phyloP scores from a whole-genome alignment of 1,140 invertebrate species.

The Stratiolaelaps scimitus region DNA sequence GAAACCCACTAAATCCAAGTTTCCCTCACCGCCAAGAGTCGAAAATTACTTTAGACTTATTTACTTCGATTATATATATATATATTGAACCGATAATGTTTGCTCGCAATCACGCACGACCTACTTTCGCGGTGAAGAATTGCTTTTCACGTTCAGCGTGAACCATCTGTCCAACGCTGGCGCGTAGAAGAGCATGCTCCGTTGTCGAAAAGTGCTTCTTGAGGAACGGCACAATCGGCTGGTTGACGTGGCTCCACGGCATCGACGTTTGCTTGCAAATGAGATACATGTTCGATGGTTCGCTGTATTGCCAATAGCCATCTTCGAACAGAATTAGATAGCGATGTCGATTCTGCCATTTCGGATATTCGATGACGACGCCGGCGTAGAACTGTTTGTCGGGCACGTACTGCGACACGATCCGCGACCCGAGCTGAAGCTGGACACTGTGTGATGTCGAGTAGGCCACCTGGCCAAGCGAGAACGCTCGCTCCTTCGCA shows the following conservation, averaged over 20 bases:
- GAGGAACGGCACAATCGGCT: neutral
- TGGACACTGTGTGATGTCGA: neutral
- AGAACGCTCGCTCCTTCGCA: neutral
- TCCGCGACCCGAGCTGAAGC: neutral
- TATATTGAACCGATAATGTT: too few species aligned
- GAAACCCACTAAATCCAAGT: too few species aligned
- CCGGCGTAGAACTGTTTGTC: neutral
- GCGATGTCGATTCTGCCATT: conserved; percentile 14
- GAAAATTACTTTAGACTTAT: too few species aligned
- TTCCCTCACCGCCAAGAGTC: too few species aligned
- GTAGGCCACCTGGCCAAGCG: neutral
- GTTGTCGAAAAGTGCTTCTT: conserved; percentile 3
- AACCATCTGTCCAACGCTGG: neutral
- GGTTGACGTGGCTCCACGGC: conserved; percentile 2
- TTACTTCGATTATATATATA: too few species aligned
- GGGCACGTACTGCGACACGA: neutral
- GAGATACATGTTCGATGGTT: neutral
- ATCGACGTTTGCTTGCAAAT: conserved; percentile 24
- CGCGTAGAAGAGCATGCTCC: conserved; percentile 8
- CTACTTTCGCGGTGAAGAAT: neutral
- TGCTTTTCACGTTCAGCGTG: neutral
- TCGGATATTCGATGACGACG: conserved; percentile 19
- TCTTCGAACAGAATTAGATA: conserved; percentile 25
- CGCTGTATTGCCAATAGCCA: neutral
- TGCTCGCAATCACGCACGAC: too few species aligned